Evolutionary conservation across 2,113 vertebrate species (phyloP).

Genomic region (Chloropsis hardwickii): DNA sequence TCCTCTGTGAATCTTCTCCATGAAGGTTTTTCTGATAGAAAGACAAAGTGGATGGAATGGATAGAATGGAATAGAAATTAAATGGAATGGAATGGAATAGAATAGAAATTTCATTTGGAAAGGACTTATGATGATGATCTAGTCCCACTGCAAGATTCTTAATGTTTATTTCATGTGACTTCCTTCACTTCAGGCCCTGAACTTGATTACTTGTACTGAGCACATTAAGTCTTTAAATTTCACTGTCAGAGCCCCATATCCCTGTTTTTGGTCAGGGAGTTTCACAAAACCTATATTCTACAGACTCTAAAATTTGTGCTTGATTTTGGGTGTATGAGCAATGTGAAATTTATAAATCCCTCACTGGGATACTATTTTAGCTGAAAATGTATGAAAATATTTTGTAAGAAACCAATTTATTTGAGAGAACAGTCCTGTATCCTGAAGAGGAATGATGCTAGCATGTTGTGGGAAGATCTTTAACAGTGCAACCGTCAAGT

Average conservation of each 20-base stretch:
- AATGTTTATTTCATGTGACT: background rate
- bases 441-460: background rate
- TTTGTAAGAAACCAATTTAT: background rate
- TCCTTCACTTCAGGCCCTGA: background rate
- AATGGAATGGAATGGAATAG: background rate
- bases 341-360: background rate
- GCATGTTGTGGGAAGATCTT: background rate
- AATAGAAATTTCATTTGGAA: background rate
- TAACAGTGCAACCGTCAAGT: background rate
- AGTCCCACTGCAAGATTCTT: background rate
- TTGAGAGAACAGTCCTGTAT: background rate
- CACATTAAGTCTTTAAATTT: background rate
- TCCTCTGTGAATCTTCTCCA: background rate
- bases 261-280: rapidly evolving
- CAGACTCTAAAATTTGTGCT: background rate
- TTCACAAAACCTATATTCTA: background rate
- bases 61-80: background rate
- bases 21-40: background rate
- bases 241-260: background rate
- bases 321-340: background rate
- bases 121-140: background rate
- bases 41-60: background rate
- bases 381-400: background rate
- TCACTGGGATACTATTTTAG: background rate
- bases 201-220: background rate